A percentile compares a stretch with the other conserved stretches of the same genome.
phyloP scores from a whole-genome alignment of 2,888 invertebrate genomes.

The Athripsodes cinereus region DNA sequence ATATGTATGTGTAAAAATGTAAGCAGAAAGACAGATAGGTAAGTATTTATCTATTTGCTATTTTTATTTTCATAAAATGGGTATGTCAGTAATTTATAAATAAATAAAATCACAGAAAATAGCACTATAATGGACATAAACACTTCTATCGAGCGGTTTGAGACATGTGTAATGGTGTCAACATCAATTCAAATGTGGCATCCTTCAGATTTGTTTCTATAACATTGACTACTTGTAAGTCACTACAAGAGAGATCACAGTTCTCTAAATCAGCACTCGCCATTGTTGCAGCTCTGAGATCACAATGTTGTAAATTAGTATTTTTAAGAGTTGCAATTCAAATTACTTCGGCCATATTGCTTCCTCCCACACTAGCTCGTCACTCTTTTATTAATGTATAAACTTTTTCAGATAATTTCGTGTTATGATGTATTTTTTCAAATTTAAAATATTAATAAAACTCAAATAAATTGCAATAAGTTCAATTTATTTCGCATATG shows the following conservation, averaged over 20 bases:
- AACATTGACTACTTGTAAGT: conserved; percentile 91
- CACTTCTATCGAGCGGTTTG: conserved; percentile 73
- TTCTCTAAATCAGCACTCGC: conserved; percentile 96
- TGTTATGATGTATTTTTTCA: too few species aligned
- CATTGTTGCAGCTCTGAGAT: conserved; percentile 83
- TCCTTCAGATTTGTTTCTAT: conserved; percentile 94
- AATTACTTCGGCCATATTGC: conserved; percentile 92
- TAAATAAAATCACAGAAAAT: conserved; percentile 9
- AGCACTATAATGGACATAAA: conserved; percentile 29
- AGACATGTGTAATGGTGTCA: conserved; percentile 95
- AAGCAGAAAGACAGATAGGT: too few species aligned
- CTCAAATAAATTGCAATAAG: too few species aligned
- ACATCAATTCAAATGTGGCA: conserved; percentile 89
- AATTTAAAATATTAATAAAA: too few species aligned
- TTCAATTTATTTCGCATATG: too few species aligned
- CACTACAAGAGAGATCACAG: conserved; percentile 91
- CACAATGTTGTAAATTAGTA: conserved; percentile 92
- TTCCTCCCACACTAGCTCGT: conserved; percentile 91
- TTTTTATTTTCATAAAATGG: too few species aligned
- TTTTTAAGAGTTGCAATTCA: conserved; percentile 91
- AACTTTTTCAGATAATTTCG: too few species aligned
- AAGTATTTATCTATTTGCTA: too few species aligned
- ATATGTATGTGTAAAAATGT: too few species aligned
- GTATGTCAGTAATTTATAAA: conserved; percentile 3
- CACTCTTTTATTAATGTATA: too few species aligned